These are phyloP conservation scores for Polydesmus complanatus DNA, from an alignment of 2,888 invertebrate species.

Conservation along the genomic window DNA sequence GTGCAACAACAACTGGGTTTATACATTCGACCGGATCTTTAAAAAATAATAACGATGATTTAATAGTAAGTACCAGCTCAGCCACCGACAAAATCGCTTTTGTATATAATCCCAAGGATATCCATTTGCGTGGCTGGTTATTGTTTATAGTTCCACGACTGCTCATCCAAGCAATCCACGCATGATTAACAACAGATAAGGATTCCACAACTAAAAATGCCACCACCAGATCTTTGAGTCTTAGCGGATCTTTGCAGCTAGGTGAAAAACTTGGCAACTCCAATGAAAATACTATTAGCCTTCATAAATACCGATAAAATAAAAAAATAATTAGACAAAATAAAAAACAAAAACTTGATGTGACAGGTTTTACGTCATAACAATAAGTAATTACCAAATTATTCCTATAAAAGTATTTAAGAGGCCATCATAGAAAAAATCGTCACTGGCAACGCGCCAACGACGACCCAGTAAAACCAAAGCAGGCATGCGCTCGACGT, in stretches of 20 bases:
- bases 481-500: slow-evolving; percentile 54
- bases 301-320: background rate
- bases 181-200: background rate
- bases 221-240: slow-evolving; percentile 6
- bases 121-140: slow-evolving; percentile 50
- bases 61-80: slow-evolving; percentile 3
- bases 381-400: slow-evolving; percentile 32
- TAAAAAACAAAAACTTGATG: background rate
- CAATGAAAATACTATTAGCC: background rate
- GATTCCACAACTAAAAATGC: background rate
- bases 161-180: slow-evolving; percentile 30
- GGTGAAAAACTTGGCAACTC: background rate
- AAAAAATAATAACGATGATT: background rate
- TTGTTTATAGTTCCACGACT: slow-evolving; percentile 66
- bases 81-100: background rate
- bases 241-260: background rate
- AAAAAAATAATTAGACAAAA: background rate
- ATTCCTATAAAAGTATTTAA: slow-evolving; percentile 35
- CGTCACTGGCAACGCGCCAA: slow-evolving; percentile 83
- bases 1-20: background rate
- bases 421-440: slow-evolving; percentile 68
- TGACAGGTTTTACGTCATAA: background rate
- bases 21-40: background rate
- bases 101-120: slow-evolving; percentile 28
- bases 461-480: slow-evolving; percentile 71